Percentiles rank a stretch among this genome's conserved stretches.
Evolutionary conservation across 2,797 vertebrate genomes (phyloP).

Genomic region (Zenarchopterus dispar): DNA sequence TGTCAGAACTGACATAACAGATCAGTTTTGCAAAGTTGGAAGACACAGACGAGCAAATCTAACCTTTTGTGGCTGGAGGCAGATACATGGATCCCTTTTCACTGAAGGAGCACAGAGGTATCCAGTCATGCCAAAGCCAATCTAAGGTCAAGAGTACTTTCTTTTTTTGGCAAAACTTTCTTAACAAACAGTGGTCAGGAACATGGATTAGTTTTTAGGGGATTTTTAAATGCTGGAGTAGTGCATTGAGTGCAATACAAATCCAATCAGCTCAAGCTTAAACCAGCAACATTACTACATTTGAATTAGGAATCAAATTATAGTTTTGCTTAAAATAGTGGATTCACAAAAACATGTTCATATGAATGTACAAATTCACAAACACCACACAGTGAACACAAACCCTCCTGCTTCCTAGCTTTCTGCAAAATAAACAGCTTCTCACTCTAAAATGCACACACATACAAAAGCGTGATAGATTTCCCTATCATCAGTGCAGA

Average conservation of each 20-base stretch:
- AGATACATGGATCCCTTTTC: no score
- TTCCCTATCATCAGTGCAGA: constrained; percentile 53
- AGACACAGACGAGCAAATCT: no score
- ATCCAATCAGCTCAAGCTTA: constrained; percentile 43
- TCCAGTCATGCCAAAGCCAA: no score
- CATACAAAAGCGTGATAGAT: constrained; percentile 54
- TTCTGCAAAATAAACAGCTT: constrained; percentile 44
- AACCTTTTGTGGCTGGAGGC: no score
- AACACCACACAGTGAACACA: constrained; percentile 21
- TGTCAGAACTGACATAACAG: no score
- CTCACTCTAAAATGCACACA: constrained; percentile 3
- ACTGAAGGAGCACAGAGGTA: no score
- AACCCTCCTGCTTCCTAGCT: constrained; percentile 34
- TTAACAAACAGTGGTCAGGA: no score
- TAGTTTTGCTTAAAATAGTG: constrained; percentile 8
- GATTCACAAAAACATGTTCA: constrained; percentile 2
- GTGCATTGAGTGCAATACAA: constrained; percentile 33
- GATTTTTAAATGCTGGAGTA: no score
- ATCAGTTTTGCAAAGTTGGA: no score
- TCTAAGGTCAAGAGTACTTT: no score
- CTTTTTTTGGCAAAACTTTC: no score
- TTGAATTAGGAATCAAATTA: constrained; percentile 6
- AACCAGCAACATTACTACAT: constrained; percentile 14
- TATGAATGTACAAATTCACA: constrained; percentile 4
- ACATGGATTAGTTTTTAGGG: no score